Evolutionary conservation across 2,888 invertebrate genomes (phyloP).

Genomic region (Elegia similella): DNA sequence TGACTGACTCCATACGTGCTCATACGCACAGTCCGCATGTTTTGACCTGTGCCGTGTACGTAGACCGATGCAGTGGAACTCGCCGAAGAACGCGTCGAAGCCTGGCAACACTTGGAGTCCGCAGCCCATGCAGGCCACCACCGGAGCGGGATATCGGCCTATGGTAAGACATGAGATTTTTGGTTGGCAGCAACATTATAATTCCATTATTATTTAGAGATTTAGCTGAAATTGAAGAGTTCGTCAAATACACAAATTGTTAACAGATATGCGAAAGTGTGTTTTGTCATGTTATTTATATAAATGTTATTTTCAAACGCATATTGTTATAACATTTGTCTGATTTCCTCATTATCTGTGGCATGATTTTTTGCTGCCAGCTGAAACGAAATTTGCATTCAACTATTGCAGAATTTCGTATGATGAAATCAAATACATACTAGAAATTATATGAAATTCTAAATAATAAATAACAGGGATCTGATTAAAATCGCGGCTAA

Average conservation of each 20-base stretch:
- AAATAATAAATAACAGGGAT: not conserved
- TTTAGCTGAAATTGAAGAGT: too few species aligned
- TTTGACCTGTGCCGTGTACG: conserved; percentile 38
- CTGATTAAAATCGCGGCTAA: not conserved
- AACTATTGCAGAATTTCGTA: not conserved
- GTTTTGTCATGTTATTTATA: too few species aligned
- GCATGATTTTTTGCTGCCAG: not conserved
- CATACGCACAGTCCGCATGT: conserved; percentile 24
- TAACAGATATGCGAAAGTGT: too few species aligned
- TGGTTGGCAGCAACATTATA: conserved; percentile 4
- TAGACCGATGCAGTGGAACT: conserved; percentile 95
- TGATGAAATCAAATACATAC: too few species aligned
- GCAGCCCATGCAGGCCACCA: conserved; percentile 94
- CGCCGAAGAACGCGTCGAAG: conserved; percentile 92
- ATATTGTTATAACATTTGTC: not conserved
- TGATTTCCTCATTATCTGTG: not conserved
- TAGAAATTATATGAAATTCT: too few species aligned
- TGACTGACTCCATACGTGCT: conserved; percentile 20
- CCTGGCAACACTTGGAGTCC: conserved; percentile 91
- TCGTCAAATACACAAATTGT: too few species aligned
- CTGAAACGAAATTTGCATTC: not conserved
- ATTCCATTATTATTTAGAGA: too few species aligned
- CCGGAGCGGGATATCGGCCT: conserved; percentile 92
- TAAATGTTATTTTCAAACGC: not conserved
- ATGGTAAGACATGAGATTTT: conserved; percentile 84